Evolutionary conservation across 53 echinoderm and acorn worm genomes (phyloP).

Genomic region (Astropecten irregularis): DNA sequence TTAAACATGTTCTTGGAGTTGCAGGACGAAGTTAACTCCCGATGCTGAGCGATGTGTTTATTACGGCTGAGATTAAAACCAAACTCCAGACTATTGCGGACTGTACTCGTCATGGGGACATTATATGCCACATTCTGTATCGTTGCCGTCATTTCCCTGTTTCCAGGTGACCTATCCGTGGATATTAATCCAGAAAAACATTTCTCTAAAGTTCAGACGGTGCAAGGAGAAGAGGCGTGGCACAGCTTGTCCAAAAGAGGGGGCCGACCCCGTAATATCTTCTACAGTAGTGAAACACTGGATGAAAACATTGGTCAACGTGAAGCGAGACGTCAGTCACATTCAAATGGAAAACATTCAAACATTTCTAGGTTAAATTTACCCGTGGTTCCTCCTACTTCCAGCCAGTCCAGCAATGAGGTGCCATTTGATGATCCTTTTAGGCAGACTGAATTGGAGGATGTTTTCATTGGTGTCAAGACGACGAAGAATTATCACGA

Average conservation of each 20-base stretch:
- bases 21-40: too few species aligned
- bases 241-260: slow-evolving; percentile 20
- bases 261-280: slow-evolving; percentile 22
- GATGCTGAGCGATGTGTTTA: slow-evolving; percentile 2
- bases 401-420: background rate
- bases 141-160: background rate
- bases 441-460: slow-evolving; percentile 52
- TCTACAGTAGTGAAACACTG: slow-evolving; percentile 21
- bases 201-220: background rate
- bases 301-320: background rate
- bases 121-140: slow-evolving; percentile 11
- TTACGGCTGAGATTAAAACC: too few species aligned
- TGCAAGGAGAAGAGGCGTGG: background rate
- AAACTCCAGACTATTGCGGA: background rate
- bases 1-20: too few species aligned
- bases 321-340: background rate
- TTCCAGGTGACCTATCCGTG: background rate
- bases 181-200: background rate
- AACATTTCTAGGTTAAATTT: background rate
- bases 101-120: slow-evolving; percentile 4
- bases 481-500: slow-evolving; percentile 80
- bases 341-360: background rate
- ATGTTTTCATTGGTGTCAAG: slow-evolving; percentile 94
- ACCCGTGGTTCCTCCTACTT: background rate
- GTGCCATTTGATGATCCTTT: slow-evolving; percentile 18